A percentile compares a stretch with the other conserved stretches of the same genome.
These are phyloP conservation scores for Alexandromys fortis DNA, from an alignment of 2,113 vertebrate genomes.

Conservation along the genomic window DNA sequence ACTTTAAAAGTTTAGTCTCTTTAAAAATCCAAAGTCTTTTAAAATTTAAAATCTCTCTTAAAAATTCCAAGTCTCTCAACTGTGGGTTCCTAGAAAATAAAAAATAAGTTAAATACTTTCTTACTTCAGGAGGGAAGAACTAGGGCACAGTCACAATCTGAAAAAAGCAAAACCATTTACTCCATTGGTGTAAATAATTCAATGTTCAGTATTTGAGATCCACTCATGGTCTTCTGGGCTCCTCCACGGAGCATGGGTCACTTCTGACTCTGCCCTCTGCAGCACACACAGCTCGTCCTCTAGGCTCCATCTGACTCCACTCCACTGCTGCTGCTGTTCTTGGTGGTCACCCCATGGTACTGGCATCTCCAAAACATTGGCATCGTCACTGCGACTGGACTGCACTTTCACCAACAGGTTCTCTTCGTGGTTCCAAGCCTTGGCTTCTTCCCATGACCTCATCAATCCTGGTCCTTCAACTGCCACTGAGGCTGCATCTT, in stretches of 20 bases:
- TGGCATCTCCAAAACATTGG: no score
- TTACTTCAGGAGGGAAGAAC: neutral
- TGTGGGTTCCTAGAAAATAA: neutral
- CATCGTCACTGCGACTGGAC: neutral
- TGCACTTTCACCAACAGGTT: neutral
- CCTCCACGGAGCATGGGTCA: neutral
- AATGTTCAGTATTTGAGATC: neutral
- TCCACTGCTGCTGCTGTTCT: neutral
- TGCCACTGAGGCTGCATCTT: neutral
- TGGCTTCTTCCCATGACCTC: neutral
- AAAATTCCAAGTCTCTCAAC: neutral
- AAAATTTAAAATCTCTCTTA: neutral
- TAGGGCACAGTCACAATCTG: neutral
- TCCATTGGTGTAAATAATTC: neutral
- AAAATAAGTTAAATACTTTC: neutral
- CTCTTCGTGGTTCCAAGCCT: neutral
- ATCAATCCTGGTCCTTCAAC: neutral
- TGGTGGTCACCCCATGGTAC: neutral
- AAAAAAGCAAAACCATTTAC: neutral
- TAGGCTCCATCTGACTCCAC: neutral
- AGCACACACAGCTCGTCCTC: neutral
- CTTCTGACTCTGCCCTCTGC: neutral
- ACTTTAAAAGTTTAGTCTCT: neutral
- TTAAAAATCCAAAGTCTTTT: neutral
- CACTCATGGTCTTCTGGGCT: neutral